Percentiles rank a stretch among this genome's conserved stretches.
phyloP scores from a whole-genome alignment of 2,888 invertebrate species.

The Amiota minor region DNA sequence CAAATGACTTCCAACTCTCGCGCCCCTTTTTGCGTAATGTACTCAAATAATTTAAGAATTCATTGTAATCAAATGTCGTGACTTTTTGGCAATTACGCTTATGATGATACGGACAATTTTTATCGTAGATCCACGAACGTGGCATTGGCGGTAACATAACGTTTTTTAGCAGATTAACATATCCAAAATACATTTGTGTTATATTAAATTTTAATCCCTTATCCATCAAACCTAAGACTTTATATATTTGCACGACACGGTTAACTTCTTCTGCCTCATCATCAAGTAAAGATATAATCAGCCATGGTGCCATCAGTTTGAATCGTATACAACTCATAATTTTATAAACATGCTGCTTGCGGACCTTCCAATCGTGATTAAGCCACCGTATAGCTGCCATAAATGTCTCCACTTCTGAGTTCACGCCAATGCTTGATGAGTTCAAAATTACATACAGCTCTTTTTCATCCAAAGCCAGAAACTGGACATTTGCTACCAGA shows the following conservation, averaged over 20 bases:
- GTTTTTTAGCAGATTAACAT: slow-evolving; percentile 79
- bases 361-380: slow-evolving; percentile 80
- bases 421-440: slow-evolving; percentile 84
- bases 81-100: slow-evolving; percentile 63
- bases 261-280: slow-evolving; percentile 83
- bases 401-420: slow-evolving; percentile 79
- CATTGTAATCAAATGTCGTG: slow-evolving; percentile 58
- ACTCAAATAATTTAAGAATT: slow-evolving; percentile 63
- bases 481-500: slow-evolving; percentile 83
- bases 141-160: slow-evolving; percentile 80
- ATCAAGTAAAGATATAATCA: slow-evolving; percentile 83
- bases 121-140: slow-evolving; percentile 82
- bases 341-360: slow-evolving; percentile 77
- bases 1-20: too few relatives aligned
- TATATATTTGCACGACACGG: slow-evolving; percentile 80
- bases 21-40: too few relatives aligned
- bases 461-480: slow-evolving; percentile 78
- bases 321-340: slow-evolving; percentile 84
- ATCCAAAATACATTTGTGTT: slow-evolving; percentile 82
- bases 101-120: slow-evolving; percentile 69
- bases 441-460: slow-evolving; percentile 80
- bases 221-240: slow-evolving; percentile 84
- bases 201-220: slow-evolving; percentile 86
- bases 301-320: slow-evolving; percentile 86
- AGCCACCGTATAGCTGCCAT: slow-evolving; percentile 89